A percentile compares a stretch with the other conserved stretches of the same genome.
These are phyloP conservation scores for Sebastiscus tertius DNA, from an alignment of 2,797 vertebrate species.

Conservation along the genomic window DNA sequence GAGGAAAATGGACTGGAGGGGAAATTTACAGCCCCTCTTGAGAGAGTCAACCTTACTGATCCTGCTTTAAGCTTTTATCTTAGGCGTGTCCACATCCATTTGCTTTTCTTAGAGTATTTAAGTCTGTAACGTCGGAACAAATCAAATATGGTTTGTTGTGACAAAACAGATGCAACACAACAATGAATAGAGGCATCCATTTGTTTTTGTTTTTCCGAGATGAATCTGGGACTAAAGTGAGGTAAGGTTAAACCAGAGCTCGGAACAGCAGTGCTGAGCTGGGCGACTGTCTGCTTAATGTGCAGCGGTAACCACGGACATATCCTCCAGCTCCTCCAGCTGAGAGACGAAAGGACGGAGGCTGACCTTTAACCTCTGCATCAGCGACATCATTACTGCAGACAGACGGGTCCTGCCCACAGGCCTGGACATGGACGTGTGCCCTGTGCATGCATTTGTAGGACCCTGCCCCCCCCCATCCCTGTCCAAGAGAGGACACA, in stretches of 20 bases:
- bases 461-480: not conserved
- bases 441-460: not conserved
- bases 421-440: not conserved
- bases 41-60: slow-evolving; percentile 7
- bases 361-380: slow-evolving; percentile 49
- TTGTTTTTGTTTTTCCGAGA: not conserved
- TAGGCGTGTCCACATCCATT: not conserved
- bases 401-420: slow-evolving; percentile 6
- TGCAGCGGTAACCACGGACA: slow-evolving; percentile 13
- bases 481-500: not conserved
- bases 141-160: slow-evolving; percentile 1
- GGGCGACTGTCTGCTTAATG: not conserved
- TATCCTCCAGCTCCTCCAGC: slow-evolving; percentile 28
- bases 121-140: not conserved
- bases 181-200: not conserved
- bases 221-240: not conserved
- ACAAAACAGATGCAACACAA: not conserved
- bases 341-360: slow-evolving; percentile 17
- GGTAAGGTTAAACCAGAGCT: not conserved
- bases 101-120: not conserved
- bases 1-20: slow-evolving; percentile 11
- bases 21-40: slow-evolving; percentile 17
- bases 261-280: not conserved
- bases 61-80: slow-evolving; percentile 11
- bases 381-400: slow-evolving; percentile 42